These are phyloP conservation scores for Rousettus leschenaultii DNA, from an alignment of 2,113 vertebrate genomes.

Conservation along the genomic window DNA sequence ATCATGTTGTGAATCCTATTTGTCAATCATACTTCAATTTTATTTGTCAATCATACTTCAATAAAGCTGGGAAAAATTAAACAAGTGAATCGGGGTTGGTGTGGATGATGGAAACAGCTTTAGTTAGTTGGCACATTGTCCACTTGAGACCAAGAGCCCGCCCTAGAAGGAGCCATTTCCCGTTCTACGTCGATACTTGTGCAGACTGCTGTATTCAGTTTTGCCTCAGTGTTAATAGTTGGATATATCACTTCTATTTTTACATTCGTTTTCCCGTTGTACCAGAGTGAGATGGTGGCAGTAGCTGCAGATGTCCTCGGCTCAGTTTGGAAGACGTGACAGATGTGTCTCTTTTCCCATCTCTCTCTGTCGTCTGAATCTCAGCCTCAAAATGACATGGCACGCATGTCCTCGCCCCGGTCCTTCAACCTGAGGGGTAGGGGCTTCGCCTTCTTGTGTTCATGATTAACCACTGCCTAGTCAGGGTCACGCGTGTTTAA, in stretches of 20 bases:
- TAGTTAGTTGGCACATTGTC: not conserved
- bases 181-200: not conserved
- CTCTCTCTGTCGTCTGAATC: not conserved
- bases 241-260: slow-evolving; percentile 66
- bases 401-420: not conserved
- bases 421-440: not conserved
- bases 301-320: slow-evolving; percentile 68
- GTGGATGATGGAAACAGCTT: not conserved
- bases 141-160: not conserved
- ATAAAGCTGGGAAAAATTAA: not conserved
- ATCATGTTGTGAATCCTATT: not conserved
- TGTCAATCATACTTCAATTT: not conserved
- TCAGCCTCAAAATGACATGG: slow-evolving; percentile 7
- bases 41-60: not conserved
- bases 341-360: slow-evolving; percentile 59
- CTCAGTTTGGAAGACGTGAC: slow-evolving; percentile 65
- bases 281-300: slow-evolving; percentile 50
- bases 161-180: not conserved
- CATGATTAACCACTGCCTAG: slow-evolving; percentile 74
- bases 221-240: slow-evolving; percentile 49
- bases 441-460: not conserved
- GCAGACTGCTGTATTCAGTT: slow-evolving; percentile 23
- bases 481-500: slow-evolving; percentile 27
- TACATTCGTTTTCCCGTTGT: slow-evolving; percentile 34
- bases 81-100: not conserved